Evolutionary conservation across 2,888 invertebrate species (phyloP).

Genomic region (Xiphydria camelus): DNA sequence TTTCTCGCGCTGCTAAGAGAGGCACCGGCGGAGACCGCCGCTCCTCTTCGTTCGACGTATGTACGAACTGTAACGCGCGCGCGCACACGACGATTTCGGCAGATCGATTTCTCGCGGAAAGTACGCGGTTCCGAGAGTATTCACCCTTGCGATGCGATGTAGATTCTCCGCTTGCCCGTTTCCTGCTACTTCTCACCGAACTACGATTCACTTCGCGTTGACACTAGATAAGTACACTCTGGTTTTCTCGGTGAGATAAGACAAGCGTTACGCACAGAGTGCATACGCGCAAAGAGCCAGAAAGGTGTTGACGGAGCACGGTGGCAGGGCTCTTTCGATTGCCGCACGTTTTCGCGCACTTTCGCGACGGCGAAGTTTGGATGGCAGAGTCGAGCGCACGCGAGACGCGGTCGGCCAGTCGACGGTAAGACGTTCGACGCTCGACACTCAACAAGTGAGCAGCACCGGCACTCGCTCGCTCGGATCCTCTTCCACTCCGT

Average conservation of each 20-base stretch:
- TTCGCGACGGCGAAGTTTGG: conserved; percentile 1
- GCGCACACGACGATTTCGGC: no score
- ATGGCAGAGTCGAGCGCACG: conserved; percentile 22
- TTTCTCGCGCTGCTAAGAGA: conserved; percentile 11
- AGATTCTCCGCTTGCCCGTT: conserved; percentile 7
- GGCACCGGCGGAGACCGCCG: conserved; percentile 9
- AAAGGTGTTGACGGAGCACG: no score
- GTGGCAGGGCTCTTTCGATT: no score
- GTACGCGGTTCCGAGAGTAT: no score
- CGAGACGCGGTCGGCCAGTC: conserved; percentile 16
- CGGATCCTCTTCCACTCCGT: conserved; percentile 30
- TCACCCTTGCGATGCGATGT: not conserved
- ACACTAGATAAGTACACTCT: no score
- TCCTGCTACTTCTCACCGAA: not conserved
- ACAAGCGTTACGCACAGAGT: no score
- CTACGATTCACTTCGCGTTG: no score
- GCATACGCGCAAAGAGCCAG: no score
- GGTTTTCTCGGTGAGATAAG: no score
- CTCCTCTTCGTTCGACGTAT: conserved; percentile 1
- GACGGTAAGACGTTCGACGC: conserved; percentile 42
- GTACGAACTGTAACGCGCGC: no score
- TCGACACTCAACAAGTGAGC: conserved; percentile 57
- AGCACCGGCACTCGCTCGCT: conserved; percentile 37
- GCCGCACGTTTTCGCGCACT: not conserved
- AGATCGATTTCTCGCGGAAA: no score